Conservation (phyloP, 2,888 invertebrate species). For the Lissocephala sabroskyi region DNA sequence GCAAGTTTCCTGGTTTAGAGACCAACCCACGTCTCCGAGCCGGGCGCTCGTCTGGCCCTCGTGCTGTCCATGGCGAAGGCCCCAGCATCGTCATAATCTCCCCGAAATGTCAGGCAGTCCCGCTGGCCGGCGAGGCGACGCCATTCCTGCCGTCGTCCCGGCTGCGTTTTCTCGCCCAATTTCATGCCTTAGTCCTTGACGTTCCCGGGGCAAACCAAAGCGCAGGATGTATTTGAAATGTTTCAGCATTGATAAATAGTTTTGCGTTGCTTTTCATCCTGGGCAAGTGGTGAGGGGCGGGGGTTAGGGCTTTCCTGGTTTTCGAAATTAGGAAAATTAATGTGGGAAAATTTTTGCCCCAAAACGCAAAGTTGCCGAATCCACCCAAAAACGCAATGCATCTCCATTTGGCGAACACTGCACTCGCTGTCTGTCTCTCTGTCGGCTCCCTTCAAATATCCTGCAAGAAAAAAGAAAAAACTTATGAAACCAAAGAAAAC, state of each 20-base stretch:
- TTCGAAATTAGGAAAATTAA: slow-evolving; percentile 62
- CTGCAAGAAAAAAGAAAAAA: too few relatives aligned
- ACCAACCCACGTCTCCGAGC: slow-evolving; percentile 5
- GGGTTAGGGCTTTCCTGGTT: slow-evolving; percentile 14
- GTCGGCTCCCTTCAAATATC: too few relatives aligned
- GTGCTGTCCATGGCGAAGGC: background rate
- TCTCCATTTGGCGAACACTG: too few relatives aligned
- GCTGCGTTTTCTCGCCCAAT: slow-evolving; percentile 15
- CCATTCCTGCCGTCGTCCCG: background rate
- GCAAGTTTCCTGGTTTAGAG: slow-evolving; percentile 8
- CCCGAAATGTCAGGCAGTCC: slow-evolving; percentile 9
- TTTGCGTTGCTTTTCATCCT: slow-evolving; percentile 30
- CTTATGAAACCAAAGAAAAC: too few relatives aligned
- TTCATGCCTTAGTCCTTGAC: slow-evolving; percentile 33
- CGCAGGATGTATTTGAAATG: slow-evolving; percentile 59
- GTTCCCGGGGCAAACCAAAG: slow-evolving; percentile 19
- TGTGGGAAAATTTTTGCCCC: slow-evolving; percentile 58
- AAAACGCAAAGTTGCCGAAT: slow-evolving; percentile 31
- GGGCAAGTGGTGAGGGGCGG: too few relatives aligned
- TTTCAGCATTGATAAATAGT: slow-evolving; percentile 67
- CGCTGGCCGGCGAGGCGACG: too few relatives aligned
- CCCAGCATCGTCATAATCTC: slow-evolving; percentile 49
- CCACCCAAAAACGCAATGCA: slow-evolving; percentile 45
- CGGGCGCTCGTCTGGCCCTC: slow-evolving; percentile 3
- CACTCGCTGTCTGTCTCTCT: background rate